Evolutionary conservation across 64 coral and sea anemone species (phyloP), one percentile per base, ranked within the genome.

Genomic region (Acropora tenuis): DNA sequence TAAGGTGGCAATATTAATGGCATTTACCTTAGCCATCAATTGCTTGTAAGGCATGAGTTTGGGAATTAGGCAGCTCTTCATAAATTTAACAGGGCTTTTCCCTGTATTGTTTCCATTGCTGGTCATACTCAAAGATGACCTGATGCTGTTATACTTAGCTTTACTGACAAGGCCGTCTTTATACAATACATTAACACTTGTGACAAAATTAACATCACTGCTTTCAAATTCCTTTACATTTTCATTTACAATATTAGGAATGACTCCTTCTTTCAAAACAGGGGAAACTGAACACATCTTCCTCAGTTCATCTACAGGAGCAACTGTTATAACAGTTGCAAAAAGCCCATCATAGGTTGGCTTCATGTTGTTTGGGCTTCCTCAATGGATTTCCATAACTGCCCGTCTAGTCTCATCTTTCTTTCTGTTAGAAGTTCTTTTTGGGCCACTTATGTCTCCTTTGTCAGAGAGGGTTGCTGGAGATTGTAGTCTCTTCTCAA

Each of bases 121-220:
- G 17, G 20, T 50, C 83, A 87, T 92, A 45, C 44, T 92, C 78
- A 80, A 87, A 69, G 86, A 73, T 11, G 73, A 94, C 63, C 47
- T 88, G 42, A 93, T 93, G 40, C 78, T 74, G 18, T 73, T 88
- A 71, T 93, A 88, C 77, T 88, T 93, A 6, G 75, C 91, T 80
- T 93, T 93, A 65, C 77, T 88, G 15, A 88, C 91, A 82, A 88
- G 47, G 73, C 91, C 91, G 75, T 69, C 72, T 50, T 79, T 88
- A 69, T 88, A 93, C 50, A 93, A 58, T 71, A 88, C 77, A 55
- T 88, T 93, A 30, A 93, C 91, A 78, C 90, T 86, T 85, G 73
- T 86, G 63, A 79, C 65, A 73, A 92, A 72, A 69, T 87, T 92
- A 48, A 65, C 58, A 8, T 77, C 6, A 47, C 80, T 61, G 47